A percentile compares a stretch with the other conserved stretches of the same genome.
Conservation (phyloP, 92 coral and sea anemone genomes). For the Ricordea florida region DNA sequence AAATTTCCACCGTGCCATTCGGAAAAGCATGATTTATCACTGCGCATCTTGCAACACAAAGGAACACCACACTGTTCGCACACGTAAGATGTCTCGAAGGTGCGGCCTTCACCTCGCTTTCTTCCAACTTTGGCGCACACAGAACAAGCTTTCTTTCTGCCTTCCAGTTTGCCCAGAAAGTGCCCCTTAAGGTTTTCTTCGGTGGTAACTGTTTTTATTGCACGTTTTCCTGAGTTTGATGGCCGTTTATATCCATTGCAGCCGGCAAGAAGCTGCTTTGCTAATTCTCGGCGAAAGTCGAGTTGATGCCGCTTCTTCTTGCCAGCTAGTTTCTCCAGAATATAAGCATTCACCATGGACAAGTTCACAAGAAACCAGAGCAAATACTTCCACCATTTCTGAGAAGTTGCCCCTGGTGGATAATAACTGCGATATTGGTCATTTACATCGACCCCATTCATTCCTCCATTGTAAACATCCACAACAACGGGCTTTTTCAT, state of each 20-base stretch:
- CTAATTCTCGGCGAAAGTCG: conserved; percentile 19
- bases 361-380: conserved; percentile 41
- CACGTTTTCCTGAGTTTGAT: no score
- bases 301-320: conserved; percentile 17
- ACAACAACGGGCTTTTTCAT: not conserved
- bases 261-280: conserved; percentile 14
- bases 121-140: no score
- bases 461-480: not conserved
- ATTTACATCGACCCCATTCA: conserved; percentile 17
- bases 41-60: no score
- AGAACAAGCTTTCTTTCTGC: no score
- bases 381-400: conserved; percentile 45
- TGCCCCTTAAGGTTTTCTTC: no score
- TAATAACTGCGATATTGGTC: conserved; percentile 36
- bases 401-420: conserved; percentile 13
- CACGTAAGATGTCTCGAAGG: no score
- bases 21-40: no score
- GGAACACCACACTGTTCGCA: no score
- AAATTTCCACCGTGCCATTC: no score
- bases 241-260: conserved; percentile 25
- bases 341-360: conserved; percentile 41
- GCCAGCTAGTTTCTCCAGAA: conserved; percentile 14
- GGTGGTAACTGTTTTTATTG: no score
- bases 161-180: no score
- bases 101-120: no score